Conservation (phyloP, 2,888 invertebrate species). For the Protula sp. region DNA sequence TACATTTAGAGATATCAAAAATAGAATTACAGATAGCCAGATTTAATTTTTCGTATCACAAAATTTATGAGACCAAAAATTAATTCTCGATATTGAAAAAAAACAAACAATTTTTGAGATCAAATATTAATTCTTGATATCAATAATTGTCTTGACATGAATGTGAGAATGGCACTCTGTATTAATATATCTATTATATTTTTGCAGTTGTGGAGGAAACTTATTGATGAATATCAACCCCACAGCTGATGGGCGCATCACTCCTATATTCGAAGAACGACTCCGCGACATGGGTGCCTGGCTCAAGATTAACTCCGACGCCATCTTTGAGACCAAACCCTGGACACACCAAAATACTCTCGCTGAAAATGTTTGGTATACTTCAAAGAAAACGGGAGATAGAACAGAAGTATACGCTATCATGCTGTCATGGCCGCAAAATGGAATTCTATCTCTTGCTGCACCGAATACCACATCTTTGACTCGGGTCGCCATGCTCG, state of each 20-base stretch:
- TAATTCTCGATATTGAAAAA: no score
- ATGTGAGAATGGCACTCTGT: no score
- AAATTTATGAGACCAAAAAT: no score
- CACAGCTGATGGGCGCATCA: conserved; percentile 76
- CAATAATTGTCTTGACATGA: no score
- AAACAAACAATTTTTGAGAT: no score
- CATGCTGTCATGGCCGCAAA: conserved; percentile 66
- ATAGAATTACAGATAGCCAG: no score
- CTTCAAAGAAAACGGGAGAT: conserved; percentile 13
- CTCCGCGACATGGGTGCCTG: conserved; percentile 71
- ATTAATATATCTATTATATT: conserved; percentile 5
- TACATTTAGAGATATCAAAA: no score
- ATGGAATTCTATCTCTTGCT: conserved; percentile 58
- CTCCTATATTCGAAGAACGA: conserved; percentile 78
- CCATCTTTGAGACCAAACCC: conserved; percentile 71
- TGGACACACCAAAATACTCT: conserved; percentile 75
- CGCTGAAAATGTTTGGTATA: conserved; percentile 54
- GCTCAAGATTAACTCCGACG: conserved; percentile 75
- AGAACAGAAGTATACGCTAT: conserved; percentile 62
- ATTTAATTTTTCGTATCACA: no score
- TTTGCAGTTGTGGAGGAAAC: conserved; percentile 59
- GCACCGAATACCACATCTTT: conserved; percentile 48
- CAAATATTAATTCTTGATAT: no score
- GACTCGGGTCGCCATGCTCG: conserved; percentile 52
- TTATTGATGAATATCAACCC: conserved; percentile 78